phyloP scores from a whole-genome alignment of 1,140 invertebrate genomes.

The Delia radicum region DNA sequence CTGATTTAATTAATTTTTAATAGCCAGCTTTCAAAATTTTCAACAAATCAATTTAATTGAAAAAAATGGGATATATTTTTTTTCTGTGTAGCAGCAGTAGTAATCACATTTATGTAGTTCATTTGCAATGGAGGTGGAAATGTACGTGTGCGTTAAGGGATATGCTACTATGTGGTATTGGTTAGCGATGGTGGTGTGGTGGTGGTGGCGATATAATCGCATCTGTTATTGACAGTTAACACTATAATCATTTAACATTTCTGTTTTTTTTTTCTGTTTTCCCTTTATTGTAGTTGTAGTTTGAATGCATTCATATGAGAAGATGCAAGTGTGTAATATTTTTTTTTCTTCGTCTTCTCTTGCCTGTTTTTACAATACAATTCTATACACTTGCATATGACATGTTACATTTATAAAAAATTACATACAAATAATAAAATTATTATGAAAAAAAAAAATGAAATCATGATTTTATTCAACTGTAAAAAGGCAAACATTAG shows the following conservation, averaged over 20 bases:
- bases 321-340: not conserved
- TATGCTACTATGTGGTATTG: not conserved
- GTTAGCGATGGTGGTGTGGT: not conserved
- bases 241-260: constrained; percentile 22
- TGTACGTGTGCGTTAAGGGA: not conserved
- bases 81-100: not conserved
- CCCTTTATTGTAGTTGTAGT: not conserved
- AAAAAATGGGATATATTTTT: not conserved
- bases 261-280: not conserved
- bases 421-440: not conserved
- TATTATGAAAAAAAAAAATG: not conserved
- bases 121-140: not conserved
- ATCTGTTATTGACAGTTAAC: constrained; percentile 23
- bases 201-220: constrained; percentile 12
- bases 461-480: constrained; percentile 22
- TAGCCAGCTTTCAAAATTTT: too few relatives aligned
- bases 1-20: too few relatives aligned
- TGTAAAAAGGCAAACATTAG: not conserved
- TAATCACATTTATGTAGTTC: constrained; percentile 4
- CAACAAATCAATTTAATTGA: too few relatives aligned
- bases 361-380: not conserved
- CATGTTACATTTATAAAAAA: constrained; percentile 19
- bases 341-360: not conserved
- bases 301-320: not conserved
- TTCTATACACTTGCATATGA: not conserved